Evolutionary conservation across 92 coral and sea anemone species (phyloP).

Genomic region (Meandrina meandrites): DNA sequence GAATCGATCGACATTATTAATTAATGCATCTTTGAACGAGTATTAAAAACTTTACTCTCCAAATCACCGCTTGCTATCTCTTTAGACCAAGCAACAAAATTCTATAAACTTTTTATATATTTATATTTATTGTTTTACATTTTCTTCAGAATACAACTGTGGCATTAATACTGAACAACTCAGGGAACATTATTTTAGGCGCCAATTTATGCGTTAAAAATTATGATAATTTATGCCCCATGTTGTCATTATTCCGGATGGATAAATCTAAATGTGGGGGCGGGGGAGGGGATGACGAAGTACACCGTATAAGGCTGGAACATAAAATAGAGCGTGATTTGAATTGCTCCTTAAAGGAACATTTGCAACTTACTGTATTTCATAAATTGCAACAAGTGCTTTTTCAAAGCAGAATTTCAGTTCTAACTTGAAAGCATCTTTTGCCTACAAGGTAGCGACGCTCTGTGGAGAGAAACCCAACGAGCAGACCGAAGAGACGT

Average conservation of each 20-base stretch:
- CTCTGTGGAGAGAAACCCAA: background rate
- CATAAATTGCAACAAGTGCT: too few species aligned
- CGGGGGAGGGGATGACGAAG: background rate
- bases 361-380: too few species aligned
- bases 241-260: background rate
- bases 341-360: too few species aligned
- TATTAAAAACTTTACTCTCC: background rate
- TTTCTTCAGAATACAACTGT: background rate
- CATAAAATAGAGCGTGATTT: too few species aligned
- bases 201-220: background rate
- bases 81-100: background rate
- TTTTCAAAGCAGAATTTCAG: too few species aligned
- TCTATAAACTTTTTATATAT: background rate
- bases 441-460: background rate
- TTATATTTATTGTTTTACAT: background rate
- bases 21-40: background rate
- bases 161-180: background rate
- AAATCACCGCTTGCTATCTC: background rate
- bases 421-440: background rate
- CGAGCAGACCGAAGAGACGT: background rate
- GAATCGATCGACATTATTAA: background rate
- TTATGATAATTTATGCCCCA: conserved; percentile 19
- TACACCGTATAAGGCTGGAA: background rate
- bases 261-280: background rate
- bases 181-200: background rate